Evolutionary conservation across 2,888 invertebrate genomes (phyloP), one percentile per base, ranked within the genome.

Genomic region (Harpalus rufipes): DNA sequence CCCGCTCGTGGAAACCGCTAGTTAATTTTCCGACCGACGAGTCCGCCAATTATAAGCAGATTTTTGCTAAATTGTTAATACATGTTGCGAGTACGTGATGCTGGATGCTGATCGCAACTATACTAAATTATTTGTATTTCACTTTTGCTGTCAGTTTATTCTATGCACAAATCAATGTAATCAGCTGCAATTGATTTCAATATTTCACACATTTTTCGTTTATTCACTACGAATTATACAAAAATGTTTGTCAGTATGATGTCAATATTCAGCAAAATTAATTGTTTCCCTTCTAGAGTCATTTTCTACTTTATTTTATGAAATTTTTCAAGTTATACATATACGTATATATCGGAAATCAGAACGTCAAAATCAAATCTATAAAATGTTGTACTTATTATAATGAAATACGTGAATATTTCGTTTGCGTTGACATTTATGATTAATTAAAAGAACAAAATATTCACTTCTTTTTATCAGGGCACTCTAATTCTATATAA

Each of bases 1-100:
- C 86, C 59, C 74, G 51, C 63, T 44, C 76, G 74, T 83, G 74
- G 61, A 61, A 83, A 83, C 83, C 83, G 83, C 83, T 76, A 74
- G 83, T 83, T 83, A 83, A 83, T 83, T 83, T 83, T 83, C 83
- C 74, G 44, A 59, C 39, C 83, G 72, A 68, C 83, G 76, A 74
- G 74, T 44, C 61, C 61, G 41, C 72, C 74, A 76, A 83, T 83
- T 83, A 74, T 83, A 83, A 72, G 44, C 59, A 39, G 59, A 83
- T 74, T 74, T 74, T 74, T 74, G 41, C 16, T 74, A 74, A 74
- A 74, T 68, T 44, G 41, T 74, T 44, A 41, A 74, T 68, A 68
- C 44, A 51, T 74, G 72, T 16, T 14, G 44, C 18, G 12, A 14
- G 39, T 39, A 12, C 68, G 39, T 68, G 32, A 39, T 32, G 32